Evolutionary conservation across 2,113 vertebrate genomes (phyloP), one percentile per base, ranked within the genome.

Genomic region (Antennarius striatus): DNA sequence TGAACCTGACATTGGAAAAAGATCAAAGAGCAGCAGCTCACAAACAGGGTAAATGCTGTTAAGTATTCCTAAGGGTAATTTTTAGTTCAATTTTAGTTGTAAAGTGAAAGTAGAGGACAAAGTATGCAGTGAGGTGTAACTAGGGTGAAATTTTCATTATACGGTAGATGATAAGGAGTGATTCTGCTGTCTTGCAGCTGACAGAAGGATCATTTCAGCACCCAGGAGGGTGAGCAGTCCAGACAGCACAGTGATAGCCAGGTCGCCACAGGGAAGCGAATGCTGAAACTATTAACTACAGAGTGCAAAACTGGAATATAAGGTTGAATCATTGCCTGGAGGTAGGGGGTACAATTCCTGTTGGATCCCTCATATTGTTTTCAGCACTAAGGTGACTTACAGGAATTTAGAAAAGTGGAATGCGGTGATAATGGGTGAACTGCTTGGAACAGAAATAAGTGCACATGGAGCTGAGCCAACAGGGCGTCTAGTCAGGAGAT

Each of bases 221-320:
- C 58, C 77, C 80, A 68, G 74, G 56, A 84, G 81, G 71, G 57
- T 30, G 63, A 78, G 64, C 5, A 57, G 79, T 73, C 71, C 69
- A 62, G 68, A 74, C 66, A 50, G 79, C 7, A 9, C 56, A 40
- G 58, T 72, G 83, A 88, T 84, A 83, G 81, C 70, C 56, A 3
- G 48, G 14, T 68, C 47, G 81, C 86, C 84, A 82, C 75, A 71
- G 87, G 89, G 81, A 81, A 64, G 66, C 77, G 69, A 83, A 80
- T 65, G 54, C 75, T 70, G 83, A 88, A 83, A 75, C 84, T 84
- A 83, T 89, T 88, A 87, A 88, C 43, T 77, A 87, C 71, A 68
- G 79, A 82, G 81, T 68, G 71, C 66, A 80, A 80, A 77, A 55
- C 72, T 73, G 52, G 81, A 80, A 81, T 86, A 83, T 83, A 77